Base-by-base conservation (phyloP, 2,888 invertebrate genomes). In the Cosmia pyralina region DNA sequence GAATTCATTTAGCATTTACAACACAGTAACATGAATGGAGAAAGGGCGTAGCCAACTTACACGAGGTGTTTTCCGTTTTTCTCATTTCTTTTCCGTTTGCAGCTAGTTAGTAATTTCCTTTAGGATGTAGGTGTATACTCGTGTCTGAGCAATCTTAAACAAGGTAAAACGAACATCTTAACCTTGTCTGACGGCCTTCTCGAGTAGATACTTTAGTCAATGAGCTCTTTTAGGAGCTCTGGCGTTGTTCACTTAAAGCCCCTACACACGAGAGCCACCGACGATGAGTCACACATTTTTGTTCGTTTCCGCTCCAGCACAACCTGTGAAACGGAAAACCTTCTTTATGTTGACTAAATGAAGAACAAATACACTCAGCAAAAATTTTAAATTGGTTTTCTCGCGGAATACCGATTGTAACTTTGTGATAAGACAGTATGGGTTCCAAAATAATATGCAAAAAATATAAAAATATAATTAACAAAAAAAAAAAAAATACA, bases 151-250 rank as follows among this genome's bases (percentile, higher is more conserved):
- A 59, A 77, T 82, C 34, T 77, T 60, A n/a, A 28, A 69, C 52
- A 41, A 58, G 34, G 60, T 69, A 48, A 78, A 60, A 70, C 38
- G 71, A 65, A 22, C 58, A 58, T 59, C 68, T 69, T 55, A 44
- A 55, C 67, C 66, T 78, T 64, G 64, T 79, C 41, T 65, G 38
- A 38, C 63, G 19, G 28, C 34, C 64, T 57, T 48, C 57, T 60
- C 44, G 62, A 82, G 64, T 52, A 15, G 15, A 44, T 81, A 52
- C 82, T 82, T 53, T 57, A 55, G 60, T n/a, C 55, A 63, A 82
- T 58, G 82, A 76, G 57, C 17, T 53, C 50, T 60, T 81, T 81
- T 55, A 28, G 38, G 48, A 34, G 38, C 50, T 52, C 38, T 58
- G 28, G 19, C 15, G 41, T 8, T 65, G 50, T 65, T 50, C 58